Evolutionary conservation across 1,140 invertebrate genomes (phyloP), one percentile per base, ranked within the genome.

Genomic region (Melipona quadrifasciata): DNA sequence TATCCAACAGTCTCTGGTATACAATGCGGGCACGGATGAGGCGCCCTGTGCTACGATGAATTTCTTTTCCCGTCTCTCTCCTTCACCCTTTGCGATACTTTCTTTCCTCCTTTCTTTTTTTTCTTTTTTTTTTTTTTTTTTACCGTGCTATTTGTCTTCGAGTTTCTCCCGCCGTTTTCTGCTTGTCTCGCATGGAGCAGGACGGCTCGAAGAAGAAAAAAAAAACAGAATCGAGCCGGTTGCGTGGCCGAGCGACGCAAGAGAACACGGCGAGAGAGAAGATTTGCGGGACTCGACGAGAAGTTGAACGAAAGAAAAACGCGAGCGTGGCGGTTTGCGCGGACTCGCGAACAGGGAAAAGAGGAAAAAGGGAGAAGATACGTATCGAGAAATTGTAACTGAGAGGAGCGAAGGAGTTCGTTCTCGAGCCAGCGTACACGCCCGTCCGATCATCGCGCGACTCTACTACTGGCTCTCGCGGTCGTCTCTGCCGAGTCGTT

Each of bases 21-120:
- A 89, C 88, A 89, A 89, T 89, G 88, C 80, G 88, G 75, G 85
- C 84, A 89, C 76, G 84, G 81, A 89, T 58, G 68, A 64, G 85
- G 68, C 81, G 68, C 34, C 67, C 65, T 61, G 85, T 55, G 79
- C 75, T 34, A 31, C 34, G 70, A 2, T 19, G 67, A 73, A 24
- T n/a, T 55, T 65, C 51, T 21, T 17, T 24, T 21, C 21, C 47
- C 11, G 6, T 27, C 64, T 24, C 81, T 71, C 19, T 72, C 16
- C 55, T 24, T 31, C 34, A 12, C 5, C n/a, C 11, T 12, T 34
- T 24, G 34, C 64, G 31, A 58, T 65, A 47, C 75, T 27, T 31
- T 14, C n/a, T 31, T 65, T 27, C 3, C 73, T 53, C 31, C 53
- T 12, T n/a, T 19, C 47, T 68, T 6, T 74, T 11, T 27, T 31